Conservation (phyloP, 92 coral and sea anemone genomes). For the Porites lobata region DNA sequence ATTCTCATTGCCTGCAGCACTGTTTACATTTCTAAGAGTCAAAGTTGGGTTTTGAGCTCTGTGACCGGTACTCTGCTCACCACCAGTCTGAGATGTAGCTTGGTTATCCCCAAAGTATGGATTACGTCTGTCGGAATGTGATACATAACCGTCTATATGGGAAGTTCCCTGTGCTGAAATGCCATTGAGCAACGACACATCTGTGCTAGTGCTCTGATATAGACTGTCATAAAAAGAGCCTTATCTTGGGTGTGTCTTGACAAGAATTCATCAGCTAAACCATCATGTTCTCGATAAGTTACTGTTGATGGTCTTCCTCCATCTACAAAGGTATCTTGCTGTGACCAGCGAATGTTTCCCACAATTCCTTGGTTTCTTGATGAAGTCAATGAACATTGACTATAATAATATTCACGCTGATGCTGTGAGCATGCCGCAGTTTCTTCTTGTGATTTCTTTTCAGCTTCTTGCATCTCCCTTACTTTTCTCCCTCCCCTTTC, state of each 20-base stretch:
- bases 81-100: not conserved
- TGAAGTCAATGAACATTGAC: too few relatives aligned
- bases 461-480: too few relatives aligned
- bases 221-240: not conserved
- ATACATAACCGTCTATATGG: not conserved
- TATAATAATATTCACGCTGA: too few relatives aligned
- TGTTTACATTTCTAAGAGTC: not conserved
- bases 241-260: not conserved
- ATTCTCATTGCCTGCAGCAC: too few relatives aligned
- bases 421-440: too few relatives aligned
- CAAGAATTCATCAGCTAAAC: slow-evolving; percentile 4
- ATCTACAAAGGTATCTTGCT: not conserved
- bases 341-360: not conserved
- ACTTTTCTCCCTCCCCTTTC: too few relatives aligned
- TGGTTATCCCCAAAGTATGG: slow-evolving; percentile 8
- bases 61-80: not conserved
- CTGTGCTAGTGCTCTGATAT: not conserved
- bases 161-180: not conserved
- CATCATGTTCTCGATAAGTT: not conserved
- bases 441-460: too few relatives aligned
- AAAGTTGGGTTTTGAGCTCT: not conserved
- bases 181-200: too few relatives aligned
- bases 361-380: too few relatives aligned
- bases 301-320: not conserved
- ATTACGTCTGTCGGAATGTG: not conserved